Evolutionary conservation across 2,888 invertebrate species (phyloP), one percentile per base, ranked within the genome.

Genomic region (Tenthredo distinguenda): DNA sequence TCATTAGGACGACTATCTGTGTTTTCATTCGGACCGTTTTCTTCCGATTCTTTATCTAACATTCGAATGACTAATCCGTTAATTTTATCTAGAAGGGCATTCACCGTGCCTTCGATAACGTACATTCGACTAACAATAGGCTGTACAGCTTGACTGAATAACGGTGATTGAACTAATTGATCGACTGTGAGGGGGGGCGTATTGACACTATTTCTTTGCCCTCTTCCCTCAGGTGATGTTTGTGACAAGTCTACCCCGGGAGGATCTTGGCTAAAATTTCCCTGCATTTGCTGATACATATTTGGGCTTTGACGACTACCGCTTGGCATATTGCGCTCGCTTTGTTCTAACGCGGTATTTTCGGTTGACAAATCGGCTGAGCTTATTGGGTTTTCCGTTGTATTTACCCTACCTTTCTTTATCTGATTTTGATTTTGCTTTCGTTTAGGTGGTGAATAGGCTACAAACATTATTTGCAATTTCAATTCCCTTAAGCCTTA

Each of bases 391-490:
- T 55, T 31, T 10, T 15, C 31, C 0, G 7, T 26, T 15, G 31
- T 21, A 21, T 76, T 50, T 0, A 0, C 0, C 2, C 15, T 7
- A 4, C 0, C 2, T 77, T 77, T 55, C 4, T 6, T 77, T 3
- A 12, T 50, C 31, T 47, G 76, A 77, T 77, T 77, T 77, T 50
- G 55, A 26, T 77, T 77, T 77, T 12, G 50, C 2, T 31, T 77
- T 1, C 76, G 4, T 76, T 50, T 31, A 76, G 76, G 76, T 76
- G 76, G 76, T 7, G 76, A 77, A 26, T 18, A 18, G 2, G 18
- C 0, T 55, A 26, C 1, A 6, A 18, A 34, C 55, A 77, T 55
- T 21, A 15, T 34, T 21, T 12, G 34, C 34, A 15, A 2, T 4
- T 47, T 31, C 6, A 34, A 0, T 74, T 77, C 3, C 18, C 7